Evolutionary conservation across 1,140 invertebrate species (phyloP).

Genomic region (Teleogryllus occipitalis): DNA sequence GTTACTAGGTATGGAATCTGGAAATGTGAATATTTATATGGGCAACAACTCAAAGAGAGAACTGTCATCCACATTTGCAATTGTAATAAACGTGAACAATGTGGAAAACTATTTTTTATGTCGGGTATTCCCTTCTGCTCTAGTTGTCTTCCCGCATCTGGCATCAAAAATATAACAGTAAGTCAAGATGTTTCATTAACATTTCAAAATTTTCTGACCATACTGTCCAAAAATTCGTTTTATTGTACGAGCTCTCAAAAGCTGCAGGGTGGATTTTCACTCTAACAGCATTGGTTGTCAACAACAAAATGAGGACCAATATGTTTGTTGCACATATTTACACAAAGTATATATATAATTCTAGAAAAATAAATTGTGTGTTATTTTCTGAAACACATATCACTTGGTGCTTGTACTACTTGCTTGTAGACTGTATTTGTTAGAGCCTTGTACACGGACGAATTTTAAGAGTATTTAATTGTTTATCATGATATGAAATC

Average conservation of each 20-base stretch:
- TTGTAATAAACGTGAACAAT: background rate
- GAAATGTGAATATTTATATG: too few species aligned
- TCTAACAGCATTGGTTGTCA: background rate
- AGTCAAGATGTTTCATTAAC: background rate
- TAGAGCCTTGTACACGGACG: background rate
- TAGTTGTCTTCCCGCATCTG: background rate
- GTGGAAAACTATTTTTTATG: background rate
- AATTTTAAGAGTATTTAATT: background rate
- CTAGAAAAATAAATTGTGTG: background rate
- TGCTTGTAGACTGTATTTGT: background rate
- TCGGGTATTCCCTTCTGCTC: background rate
- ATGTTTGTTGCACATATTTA: background rate
- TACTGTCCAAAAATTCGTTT: background rate
- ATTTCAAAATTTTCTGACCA: background rate
- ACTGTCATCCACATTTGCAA: too few species aligned
- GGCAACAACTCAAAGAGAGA: too few species aligned
- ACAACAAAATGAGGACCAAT: background rate
- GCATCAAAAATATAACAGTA: background rate
- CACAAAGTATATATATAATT: background rate
- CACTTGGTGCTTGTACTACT: conserved; percentile 1
- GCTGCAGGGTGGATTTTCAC: background rate
- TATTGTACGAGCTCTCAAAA: background rate
- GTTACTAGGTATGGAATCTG: background rate
- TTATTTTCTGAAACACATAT: conserved; percentile 6
- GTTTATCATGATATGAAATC: background rate